Base-by-base conservation (phyloP, 2,113 vertebrate species). In the Saccopteryx bilineata region DNA sequence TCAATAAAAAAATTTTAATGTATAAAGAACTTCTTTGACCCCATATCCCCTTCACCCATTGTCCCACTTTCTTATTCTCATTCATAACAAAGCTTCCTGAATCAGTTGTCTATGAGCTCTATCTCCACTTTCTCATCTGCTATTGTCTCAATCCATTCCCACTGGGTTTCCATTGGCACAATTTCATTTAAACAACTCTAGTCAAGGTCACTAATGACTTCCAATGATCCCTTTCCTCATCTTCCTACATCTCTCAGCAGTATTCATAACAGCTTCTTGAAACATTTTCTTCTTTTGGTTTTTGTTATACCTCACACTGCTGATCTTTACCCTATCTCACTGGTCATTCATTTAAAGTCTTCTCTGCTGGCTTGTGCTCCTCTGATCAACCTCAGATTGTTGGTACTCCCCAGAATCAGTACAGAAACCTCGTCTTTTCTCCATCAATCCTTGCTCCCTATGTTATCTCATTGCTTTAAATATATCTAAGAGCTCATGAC, bases 71-170 rank as follows among this genome's bases (percentile, higher is more conserved):
- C 52, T 66, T 66, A 3, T 33, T 76, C 86, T 28, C 31, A 58
- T 71, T 90, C 33, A 80, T 26, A 89, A 28, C 9, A 85, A 78
- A 83, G 48, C 76, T 46, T 92, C n/a, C 75, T 78, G 48, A 72
- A 58, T 76, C 31, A 33, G 31, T 65, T 82, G 39, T 93, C 75
- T 68, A 14, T 48, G 24, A 33, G 33, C 23, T 33, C 68, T 48
- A 5, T 82, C 14, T 87, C 48, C 50, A 39, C 19, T 48, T 61
- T 88, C 63, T 56, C 66, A n/a, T 33, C n/a, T n/a, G 21, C 60
- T 75, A 2, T 28, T 84, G n/a, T 74, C 61, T 56, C 46, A 71
- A 56, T 5, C 50, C 23, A 52, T 39, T 81, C 46, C 24, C n/a
- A n/a, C 9, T 39, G 7, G 52, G 60, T 52, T 90, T 93, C 28